Evolutionary conservation across 2,113 vertebrate genomes (phyloP).

Genomic region (Apistogramma diplotaenia): DNA sequence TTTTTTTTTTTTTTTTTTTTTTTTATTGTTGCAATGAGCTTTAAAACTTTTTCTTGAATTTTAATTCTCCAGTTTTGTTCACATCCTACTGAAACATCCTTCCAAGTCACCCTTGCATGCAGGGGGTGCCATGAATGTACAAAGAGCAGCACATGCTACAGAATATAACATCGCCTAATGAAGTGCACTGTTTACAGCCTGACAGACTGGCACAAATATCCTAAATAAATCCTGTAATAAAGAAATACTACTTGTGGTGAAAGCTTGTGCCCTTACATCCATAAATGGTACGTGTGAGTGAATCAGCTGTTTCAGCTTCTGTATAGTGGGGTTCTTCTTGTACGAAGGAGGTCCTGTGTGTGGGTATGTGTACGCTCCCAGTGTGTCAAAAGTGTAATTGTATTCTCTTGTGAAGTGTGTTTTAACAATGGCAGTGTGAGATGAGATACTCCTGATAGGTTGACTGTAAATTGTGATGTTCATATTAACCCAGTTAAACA

Average conservation of each 20-base stretch:
- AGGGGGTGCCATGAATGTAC: slow-evolving; percentile 50
- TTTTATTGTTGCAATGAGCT: not conserved
- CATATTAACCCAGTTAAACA: not conserved
- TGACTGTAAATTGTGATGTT: not conserved
- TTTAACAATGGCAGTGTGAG: not conserved
- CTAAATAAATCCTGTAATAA: slow-evolving; percentile 13
- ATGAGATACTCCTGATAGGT: not conserved
- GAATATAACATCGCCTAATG: slow-evolving; percentile 11
- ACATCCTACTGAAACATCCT: slow-evolving; percentile 11
- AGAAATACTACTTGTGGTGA: not conserved
- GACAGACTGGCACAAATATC: slow-evolving; percentile 20
- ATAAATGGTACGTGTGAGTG: not conserved
- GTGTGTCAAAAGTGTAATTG: not conserved
- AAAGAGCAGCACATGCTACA: slow-evolving; percentile 7
- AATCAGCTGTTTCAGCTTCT: not conserved
- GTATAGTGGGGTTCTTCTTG: not conserved
- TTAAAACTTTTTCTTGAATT: not conserved
- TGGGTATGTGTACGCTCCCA: not conserved
- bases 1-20: not conserved
- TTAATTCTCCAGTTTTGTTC: not conserved
- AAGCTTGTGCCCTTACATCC: not conserved
- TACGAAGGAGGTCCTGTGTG: not conserved
- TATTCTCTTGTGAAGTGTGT: not conserved
- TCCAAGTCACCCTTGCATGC: not conserved
- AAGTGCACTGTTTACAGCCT: slow-evolving; percentile 61